Evolutionary conservation across 2,797 vertebrate genomes (phyloP).

Genomic region (Pangasius djambal): DNA sequence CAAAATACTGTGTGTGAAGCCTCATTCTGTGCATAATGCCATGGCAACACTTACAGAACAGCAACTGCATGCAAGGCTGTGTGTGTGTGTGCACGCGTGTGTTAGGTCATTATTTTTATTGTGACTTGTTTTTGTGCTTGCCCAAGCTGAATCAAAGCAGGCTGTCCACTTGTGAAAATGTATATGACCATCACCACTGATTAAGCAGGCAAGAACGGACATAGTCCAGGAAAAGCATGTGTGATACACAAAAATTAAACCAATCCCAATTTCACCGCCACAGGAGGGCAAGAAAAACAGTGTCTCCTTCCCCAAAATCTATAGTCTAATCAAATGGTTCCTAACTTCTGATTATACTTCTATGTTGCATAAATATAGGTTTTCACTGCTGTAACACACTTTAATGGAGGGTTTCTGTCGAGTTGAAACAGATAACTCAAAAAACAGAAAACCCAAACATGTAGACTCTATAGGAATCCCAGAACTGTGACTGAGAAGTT

Average conservation of each 20-base stretch:
- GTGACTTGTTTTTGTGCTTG: neutral
- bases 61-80: slow-evolving; percentile 65
- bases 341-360: neutral
- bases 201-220: neutral
- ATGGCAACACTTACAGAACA: slow-evolving; percentile 78
- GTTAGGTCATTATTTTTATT: slow-evolving; percentile 23
- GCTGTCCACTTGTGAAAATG: neutral
- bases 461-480: too few species aligned
- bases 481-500: too few species aligned
- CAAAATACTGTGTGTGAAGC: slow-evolving; percentile 89
- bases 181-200: neutral
- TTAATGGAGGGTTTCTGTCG: neutral
- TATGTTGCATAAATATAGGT: neutral
- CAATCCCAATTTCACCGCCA: neutral
- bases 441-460: too few species aligned
- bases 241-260: neutral
- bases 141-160: slow-evolving; percentile 38
- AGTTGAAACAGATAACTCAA: neutral
- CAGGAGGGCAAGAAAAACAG: neutral
- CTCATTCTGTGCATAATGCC: slow-evolving; percentile 74
- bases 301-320: neutral
- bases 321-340: neutral
- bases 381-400: neutral
- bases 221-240: neutral
- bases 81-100: neutral